phyloP scores from a whole-genome alignment of 2,888 invertebrate genomes.

The Agriopis leucophaearia region DNA sequence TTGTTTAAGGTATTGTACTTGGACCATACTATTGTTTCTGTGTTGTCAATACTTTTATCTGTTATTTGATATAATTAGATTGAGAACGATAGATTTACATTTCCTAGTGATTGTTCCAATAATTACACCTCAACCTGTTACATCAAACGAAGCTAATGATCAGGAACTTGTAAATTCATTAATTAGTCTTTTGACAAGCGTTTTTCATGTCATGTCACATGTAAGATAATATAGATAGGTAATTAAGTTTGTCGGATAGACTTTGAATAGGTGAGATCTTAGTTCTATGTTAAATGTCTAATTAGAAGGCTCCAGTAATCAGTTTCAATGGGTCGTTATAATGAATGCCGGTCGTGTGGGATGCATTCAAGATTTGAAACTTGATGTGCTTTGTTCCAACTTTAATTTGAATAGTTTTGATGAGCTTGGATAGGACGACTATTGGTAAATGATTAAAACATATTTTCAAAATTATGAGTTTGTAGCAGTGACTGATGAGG shows the following conservation, averaged over 20 bases:
- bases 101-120: constrained; percentile 34
- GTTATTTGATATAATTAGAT: background rate
- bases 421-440: constrained; percentile 7
- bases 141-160: constrained; percentile 32
- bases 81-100: constrained; percentile 2
- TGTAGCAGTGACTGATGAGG: background rate
- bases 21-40: background rate
- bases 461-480: background rate
- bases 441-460: constrained; percentile 13
- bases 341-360: constrained; percentile 59
- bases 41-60: background rate
- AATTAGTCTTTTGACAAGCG: constrained; percentile 57
- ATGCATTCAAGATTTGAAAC: constrained; percentile 50
- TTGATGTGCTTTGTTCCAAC: constrained; percentile 44
- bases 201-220: constrained; percentile 57
- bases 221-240: constrained; percentile 53
- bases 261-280: constrained; percentile 74
- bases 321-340: constrained; percentile 76
- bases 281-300: constrained; percentile 68
- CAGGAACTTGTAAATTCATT: constrained; percentile 41
- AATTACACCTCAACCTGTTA: constrained; percentile 14
- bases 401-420: constrained; percentile 25
- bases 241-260: constrained; percentile 76
- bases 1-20: background rate
- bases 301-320: constrained; percentile 66